Base-by-base conservation (phyloP, 2,797 vertebrate species). In the Sebastes dallii region DNA sequence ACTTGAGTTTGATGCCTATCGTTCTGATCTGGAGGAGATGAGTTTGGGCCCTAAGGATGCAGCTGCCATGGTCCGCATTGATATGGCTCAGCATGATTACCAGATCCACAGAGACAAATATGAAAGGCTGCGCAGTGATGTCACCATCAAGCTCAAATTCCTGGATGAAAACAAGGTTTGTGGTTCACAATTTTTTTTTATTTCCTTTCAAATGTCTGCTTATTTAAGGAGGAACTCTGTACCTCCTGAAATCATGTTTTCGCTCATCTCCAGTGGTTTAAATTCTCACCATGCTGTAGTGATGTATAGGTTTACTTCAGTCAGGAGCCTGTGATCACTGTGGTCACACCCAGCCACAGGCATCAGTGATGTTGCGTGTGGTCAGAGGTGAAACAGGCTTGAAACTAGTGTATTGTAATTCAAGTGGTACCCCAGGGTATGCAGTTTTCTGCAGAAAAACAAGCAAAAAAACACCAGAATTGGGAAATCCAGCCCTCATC, bases 111-210 rank as follows among this genome's bases (percentile, higher is more conserved):
- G 96, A 91, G 96, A 96, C 89, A 99, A 99, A 91, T 99, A 99
- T 1, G 98, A 99, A 89, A 95, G 97, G 79, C 95, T 99, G 68
- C 97, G 97, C 2, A 98, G 97, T 0, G 98, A 99, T 0, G 98
- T 99, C 90, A 97, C 97, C 80, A 97, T 99, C 94, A 99, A 99
- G 92, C 97, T 99, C 67, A 99, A 99, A 90, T 99, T 99, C 91
- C 90, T 99, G 92, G 98, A 99, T 84, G 98, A 99, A 93, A 99
- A 99, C 91, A 99, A 99, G 97, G 98, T 95, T 78, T 64, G 82
- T 65, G 2, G 18, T 55, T 54, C 5, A 20, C 9, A 24, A n/a
- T 22, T 34, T n/a, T 46, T 34, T 46, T 34, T 7, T 22, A 22
- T 46, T 29, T 56, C 8, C 1, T 55, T 29, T 5, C 25, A 60